These are phyloP conservation scores for Herpetotheres cachinnans DNA, from an alignment of 2,113 vertebrate genomes.

Conservation along the genomic window DNA sequence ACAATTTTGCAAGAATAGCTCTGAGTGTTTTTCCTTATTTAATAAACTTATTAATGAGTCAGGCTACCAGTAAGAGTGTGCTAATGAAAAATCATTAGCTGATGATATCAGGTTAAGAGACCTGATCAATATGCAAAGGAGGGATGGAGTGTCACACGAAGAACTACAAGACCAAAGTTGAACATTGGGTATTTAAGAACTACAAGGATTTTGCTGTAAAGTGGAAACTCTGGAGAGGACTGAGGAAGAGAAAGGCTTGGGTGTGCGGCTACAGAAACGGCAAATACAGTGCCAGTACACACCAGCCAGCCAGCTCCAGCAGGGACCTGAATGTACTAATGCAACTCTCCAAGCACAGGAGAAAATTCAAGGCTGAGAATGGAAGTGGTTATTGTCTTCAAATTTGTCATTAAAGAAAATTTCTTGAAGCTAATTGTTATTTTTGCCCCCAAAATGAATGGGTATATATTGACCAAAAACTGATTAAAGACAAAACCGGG, in stretches of 20 bases:
- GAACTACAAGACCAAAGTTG: neutral
- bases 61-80: neutral
- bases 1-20: neutral
- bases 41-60: neutral
- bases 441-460: neutral
- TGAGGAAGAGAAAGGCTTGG: neutral
- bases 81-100: constrained; percentile 52
- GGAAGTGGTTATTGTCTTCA: neutral
- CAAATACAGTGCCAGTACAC: neutral
- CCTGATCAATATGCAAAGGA: constrained; percentile 5
- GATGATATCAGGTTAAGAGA: neutral
- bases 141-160: neutral
- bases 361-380: neutral
- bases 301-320: neutral
- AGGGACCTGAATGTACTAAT: neutral
- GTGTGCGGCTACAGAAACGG: rapidly evolving
- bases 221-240: neutral
- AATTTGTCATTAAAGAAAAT: neutral
- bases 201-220: neutral
- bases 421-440: neutral
- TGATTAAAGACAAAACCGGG: neutral
- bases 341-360: neutral
- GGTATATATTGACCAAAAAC: neutral
- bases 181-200: neutral
- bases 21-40: neutral